Evolutionary conservation across 2,888 invertebrate species (phyloP), one percentile per base, ranked within the genome.

Genomic region (Nebria salina): DNA sequence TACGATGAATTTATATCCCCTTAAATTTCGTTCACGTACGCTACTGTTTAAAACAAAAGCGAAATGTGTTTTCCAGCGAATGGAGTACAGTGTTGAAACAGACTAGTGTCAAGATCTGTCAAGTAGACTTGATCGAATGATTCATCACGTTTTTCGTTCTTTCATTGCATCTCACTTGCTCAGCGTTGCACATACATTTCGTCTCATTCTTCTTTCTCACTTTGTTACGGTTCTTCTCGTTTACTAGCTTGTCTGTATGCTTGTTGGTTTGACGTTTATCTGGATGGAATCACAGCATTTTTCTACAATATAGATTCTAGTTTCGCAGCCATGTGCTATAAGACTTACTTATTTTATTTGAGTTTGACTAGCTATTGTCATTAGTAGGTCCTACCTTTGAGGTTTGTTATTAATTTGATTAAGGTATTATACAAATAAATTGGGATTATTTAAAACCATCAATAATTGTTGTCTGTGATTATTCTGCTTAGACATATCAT

Each of bases 91-190:
- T 66, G 68, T 43, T 43, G 25, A 25, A 66, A 66, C 68, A 66
- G 68, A 66, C 68, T 15, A 66, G 68, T 66, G 68, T 43, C 43
- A 66, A 72, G 26, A 34, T 64, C 77, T 78, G 79, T 79, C 79
- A 79, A 74, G 79, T 66, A 34, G 66, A 66, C 66, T 79, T 79
- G 79, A 79, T 79, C 20, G 79, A 79, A 72, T 79, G 79, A 79
- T 79, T 79, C 74, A 79, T 79, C 79, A 79, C 79, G 79, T 78
- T 65, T 64, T 20, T 20, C 66, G 66, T n/a, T 66, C 20, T 9
- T 66, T 66, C 68, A 7, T 15, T 8, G 7, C 68, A 13, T 66
- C 68, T 43, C 43, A 43, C 43, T 43, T 9, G 9, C 43, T 43
- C 43, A 0, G 9, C 43, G 6, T 9, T 9, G 9, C 43, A 43